A percentile compares a stretch with the other conserved stretches of the same genome.
These are phyloP conservation scores for Sebastes matsubarae DNA, from an alignment of 2,797 vertebrate genomes.

Conservation along the genomic window DNA sequence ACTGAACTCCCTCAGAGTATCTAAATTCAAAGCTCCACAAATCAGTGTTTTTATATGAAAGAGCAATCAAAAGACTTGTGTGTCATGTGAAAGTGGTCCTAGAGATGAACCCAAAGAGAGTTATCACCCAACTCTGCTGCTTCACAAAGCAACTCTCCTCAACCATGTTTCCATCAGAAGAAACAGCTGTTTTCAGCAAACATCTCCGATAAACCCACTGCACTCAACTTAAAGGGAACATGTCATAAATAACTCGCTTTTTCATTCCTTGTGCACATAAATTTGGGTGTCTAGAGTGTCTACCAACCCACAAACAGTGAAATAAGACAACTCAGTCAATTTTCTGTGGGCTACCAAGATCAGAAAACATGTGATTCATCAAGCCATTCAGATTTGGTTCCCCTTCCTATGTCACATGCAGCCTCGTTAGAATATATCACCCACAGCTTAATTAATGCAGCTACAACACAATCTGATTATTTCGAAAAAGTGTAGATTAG, in stretches of 20 bases:
- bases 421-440: too few relatives aligned
- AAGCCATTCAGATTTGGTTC: too few relatives aligned
- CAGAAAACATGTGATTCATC: too few relatives aligned
- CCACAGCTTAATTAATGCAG: too few relatives aligned
- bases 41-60: neutral
- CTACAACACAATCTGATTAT: neutral
- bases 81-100: neutral
- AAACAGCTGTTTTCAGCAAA: neutral
- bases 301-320: too few relatives aligned
- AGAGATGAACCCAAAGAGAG: neutral
- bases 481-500: neutral
- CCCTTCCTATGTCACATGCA: too few relatives aligned
- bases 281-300: too few relatives aligned
- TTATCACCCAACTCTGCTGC: neutral
- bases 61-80: neutral
- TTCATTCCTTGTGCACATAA: too few relatives aligned
- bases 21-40: neutral
- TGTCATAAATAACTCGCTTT: too few relatives aligned
- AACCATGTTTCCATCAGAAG: neutral
- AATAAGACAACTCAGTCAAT: too few relatives aligned
- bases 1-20: neutral
- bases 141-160: neutral
- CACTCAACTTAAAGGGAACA: accelerated
- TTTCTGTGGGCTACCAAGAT: too few relatives aligned
- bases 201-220: neutral